These are phyloP conservation scores for Scaptodrosophila latifasciaeformis DNA, from an alignment of 2,888 invertebrate species.

Conservation along the genomic window DNA sequence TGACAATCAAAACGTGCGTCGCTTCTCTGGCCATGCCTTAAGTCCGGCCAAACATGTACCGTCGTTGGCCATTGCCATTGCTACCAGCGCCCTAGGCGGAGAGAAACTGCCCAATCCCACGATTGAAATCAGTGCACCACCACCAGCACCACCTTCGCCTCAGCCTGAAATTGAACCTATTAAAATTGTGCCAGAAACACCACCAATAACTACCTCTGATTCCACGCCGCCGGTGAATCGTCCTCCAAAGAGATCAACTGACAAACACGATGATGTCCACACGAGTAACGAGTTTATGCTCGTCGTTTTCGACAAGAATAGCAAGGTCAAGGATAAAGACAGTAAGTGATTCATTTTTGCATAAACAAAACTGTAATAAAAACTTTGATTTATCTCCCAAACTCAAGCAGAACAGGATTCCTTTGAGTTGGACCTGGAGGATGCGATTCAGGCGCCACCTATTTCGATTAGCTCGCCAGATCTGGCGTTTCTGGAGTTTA, in stretches of 20 bases:
- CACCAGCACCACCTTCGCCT: conserved; percentile 7
- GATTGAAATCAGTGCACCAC: conserved; percentile 71
- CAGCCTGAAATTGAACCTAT: conserved; percentile 3
- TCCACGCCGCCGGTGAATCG: conserved; percentile 14
- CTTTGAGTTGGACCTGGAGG: conserved; percentile 80
- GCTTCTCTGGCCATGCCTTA: conserved; percentile 52
- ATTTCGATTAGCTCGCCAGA: conserved; percentile 89
- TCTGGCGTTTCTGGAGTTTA: conserved; percentile 80
- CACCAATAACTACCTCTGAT: conserved; percentile 17
- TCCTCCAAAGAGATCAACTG: conserved; percentile 47
- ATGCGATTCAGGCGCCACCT: conserved; percentile 84
- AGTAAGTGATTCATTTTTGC: conserved; percentile 71
- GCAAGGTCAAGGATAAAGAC: conserved; percentile 76
- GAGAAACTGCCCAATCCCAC: conserved; percentile 54
- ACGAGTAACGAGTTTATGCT: conserved; percentile 89
- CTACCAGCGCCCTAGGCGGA: conserved; percentile 44
- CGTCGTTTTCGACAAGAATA: conserved; percentile 80
- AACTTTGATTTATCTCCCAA: too few relatives aligned
- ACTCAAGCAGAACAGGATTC: conserved; percentile 78
- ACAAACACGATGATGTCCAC: conserved; percentile 76
- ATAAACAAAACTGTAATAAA: background rate
- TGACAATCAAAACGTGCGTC: conserved; percentile 65
- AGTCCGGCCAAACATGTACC: conserved; percentile 67
- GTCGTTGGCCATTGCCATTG: conserved; percentile 63
- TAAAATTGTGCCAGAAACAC: conserved; percentile 6